phyloP scores from a whole-genome alignment of 2,113 vertebrate species.

The Etia nguti region DNA sequence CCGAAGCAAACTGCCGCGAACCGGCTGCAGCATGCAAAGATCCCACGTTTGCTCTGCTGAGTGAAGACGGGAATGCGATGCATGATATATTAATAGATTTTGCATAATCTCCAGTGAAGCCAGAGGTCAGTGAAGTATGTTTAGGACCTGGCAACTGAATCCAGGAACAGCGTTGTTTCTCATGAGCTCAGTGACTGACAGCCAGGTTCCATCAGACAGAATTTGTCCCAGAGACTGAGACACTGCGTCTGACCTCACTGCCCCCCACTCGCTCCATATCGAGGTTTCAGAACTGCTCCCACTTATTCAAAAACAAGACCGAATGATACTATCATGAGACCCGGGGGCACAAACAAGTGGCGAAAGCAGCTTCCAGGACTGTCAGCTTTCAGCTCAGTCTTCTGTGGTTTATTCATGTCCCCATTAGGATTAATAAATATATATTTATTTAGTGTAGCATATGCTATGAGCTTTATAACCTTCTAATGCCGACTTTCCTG shows the following conservation, averaged over 20 bases:
- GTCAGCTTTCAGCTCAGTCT: neutral
- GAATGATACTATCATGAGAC: neutral
- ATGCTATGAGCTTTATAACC: neutral
- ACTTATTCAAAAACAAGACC: neutral
- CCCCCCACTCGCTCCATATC: neutral
- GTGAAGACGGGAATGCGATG: neutral
- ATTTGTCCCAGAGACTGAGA: neutral
- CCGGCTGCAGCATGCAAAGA: neutral
- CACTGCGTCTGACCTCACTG: conserved; percentile 4
- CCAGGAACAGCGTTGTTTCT: conserved; percentile 28
- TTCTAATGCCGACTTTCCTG: neutral
- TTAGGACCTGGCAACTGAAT: conserved; percentile 33
- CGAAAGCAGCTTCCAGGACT: neutral
- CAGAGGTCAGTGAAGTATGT: conserved; percentile 8
- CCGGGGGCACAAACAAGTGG: neutral
- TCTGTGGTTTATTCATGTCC: neutral
- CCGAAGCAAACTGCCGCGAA: neutral
- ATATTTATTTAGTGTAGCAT: neutral
- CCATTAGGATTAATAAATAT: neutral
- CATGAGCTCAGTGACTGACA: neutral
- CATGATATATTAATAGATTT: conserved; percentile 34
- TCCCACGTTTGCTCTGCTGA: neutral
- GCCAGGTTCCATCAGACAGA: neutral
- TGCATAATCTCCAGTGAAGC: conserved; percentile 8
- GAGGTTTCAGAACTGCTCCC: neutral